phyloP scores from a whole-genome alignment of 2,113 vertebrate species.

The Pontoporia blainvillei region DNA sequence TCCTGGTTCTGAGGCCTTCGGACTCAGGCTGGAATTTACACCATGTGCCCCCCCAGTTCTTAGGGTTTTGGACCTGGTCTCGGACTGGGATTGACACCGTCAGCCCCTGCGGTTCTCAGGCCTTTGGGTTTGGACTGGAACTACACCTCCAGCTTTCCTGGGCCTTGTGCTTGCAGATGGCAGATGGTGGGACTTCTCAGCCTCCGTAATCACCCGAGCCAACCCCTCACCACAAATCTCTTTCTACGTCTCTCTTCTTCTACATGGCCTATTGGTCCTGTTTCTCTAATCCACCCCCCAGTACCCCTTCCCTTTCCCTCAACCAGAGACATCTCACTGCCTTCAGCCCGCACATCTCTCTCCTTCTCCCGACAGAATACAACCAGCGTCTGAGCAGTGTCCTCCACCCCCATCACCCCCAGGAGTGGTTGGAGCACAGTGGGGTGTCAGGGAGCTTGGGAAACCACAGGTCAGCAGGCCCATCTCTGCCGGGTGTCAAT shows the following conservation, averaged over 20 bases:
- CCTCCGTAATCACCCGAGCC: not conserved
- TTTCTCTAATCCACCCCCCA: not conserved
- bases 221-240: not conserved
- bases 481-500: not conserved
- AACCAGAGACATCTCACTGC: not conserved
- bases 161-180: not conserved
- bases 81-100: not conserved
- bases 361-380: fast-evolving
- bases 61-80: not conserved
- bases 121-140: not conserved
- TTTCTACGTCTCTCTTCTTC: not conserved
- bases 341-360: too few relatives aligned
- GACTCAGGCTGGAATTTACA: not conserved
- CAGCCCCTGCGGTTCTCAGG: not conserved
- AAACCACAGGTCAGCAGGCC: not conserved
- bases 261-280: not conserved
- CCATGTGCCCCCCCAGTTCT: not conserved
- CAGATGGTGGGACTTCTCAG: not conserved
- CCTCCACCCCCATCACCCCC: too few relatives aligned
- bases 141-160: not conserved
- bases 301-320: not conserved
- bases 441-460: not conserved
- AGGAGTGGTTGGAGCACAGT: not conserved
- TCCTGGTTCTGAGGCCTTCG: not conserved
- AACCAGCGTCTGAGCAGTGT: not conserved